Base-by-base conservation (phyloP, 2,888 invertebrate species). In the Lamellibrachia columna region DNA sequence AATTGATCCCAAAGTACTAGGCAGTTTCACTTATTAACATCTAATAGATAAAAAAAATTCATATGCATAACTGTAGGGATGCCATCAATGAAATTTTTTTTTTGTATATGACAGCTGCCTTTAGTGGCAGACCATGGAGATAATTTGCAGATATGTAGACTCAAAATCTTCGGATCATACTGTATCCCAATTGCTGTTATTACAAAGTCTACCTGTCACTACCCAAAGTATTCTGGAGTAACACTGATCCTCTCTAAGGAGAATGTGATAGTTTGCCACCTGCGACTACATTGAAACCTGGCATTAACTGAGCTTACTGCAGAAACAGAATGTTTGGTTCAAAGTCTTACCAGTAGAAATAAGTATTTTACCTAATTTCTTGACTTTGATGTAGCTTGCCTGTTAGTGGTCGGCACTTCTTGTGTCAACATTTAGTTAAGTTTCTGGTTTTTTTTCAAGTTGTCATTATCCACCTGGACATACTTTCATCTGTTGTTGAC, bases 281-380 rank as follows among this genome's bases (percentile, higher is more conserved):
- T 75, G 75, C 75, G 75, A 75, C 75, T 75, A 75, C 75, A 75
- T 75, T 75, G n/a, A 75, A 75, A 75, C 75, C 75, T 22, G 75
- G 75, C 75, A 75, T 75, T 75, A 60, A 22, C 3, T n/a, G 75
- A 75, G 75, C 75, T 75, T 75, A 75, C 75, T 22, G 75, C 75
- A 22, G 75, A 22, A 75, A 75, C 22, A 75, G 75, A 22, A 75
- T 75, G 75, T 22, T 75, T n/a, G 22, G 75, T 75, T 75, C 75
- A 15, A 75, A 22, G 75, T 75, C 75, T 75, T 75, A 22, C 75
- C 75, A 75, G 75, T 75, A 75, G 75, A 6, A 15, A 15, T 75
- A 75, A 22, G 75, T 75, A 75, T 75, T 22, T 75, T 3, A 22
- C n/a, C 22, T 75, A 75, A 75, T n/a, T 15, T 75, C 22, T 75